Conservation (phyloP, 2,113 vertebrate species). For the Phoxinus phoxinus region DNA sequence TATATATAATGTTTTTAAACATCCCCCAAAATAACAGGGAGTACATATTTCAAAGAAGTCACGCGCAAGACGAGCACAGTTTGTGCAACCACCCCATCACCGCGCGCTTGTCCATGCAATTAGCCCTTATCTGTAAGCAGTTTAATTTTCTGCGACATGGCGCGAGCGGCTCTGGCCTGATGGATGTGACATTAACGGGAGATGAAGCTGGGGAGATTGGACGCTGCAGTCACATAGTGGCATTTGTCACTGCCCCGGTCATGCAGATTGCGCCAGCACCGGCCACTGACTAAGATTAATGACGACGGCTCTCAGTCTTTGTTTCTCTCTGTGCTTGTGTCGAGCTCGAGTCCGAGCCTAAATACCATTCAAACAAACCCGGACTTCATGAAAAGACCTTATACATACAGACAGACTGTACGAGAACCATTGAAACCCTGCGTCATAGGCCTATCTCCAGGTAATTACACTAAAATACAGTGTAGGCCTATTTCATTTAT, state of each 20-base stretch:
- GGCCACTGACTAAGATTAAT: slow-evolving; percentile 75
- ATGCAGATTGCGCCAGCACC: slow-evolving; percentile 70
- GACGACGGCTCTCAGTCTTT: slow-evolving; percentile 71
- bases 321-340: slow-evolving; percentile 63
- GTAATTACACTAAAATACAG: not conserved
- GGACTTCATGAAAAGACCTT: not conserved
- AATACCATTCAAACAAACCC: slow-evolving; percentile 51
- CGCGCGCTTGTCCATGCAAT: slow-evolving; percentile 68
- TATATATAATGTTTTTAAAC: not conserved
- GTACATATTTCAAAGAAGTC: slow-evolving; percentile 23
- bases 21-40: not conserved
- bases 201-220: slow-evolving; percentile 72
- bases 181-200: slow-evolving; percentile 78
- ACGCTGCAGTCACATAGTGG: slow-evolving; percentile 72
- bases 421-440: not conserved
- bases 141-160: slow-evolving; percentile 68
- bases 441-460: not conserved
- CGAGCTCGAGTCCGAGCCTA: slow-evolving; percentile 56
- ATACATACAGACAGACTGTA: not conserved
- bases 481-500: not conserved
- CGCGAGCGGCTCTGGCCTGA: slow-evolving; percentile 66
- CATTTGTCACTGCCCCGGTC: slow-evolving; percentile 77
- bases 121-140: slow-evolving; percentile 65
- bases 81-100: slow-evolving; percentile 49
- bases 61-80: not conserved